Conservation (phyloP, 2,888 invertebrate genomes). For the Gari tellinella region DNA sequence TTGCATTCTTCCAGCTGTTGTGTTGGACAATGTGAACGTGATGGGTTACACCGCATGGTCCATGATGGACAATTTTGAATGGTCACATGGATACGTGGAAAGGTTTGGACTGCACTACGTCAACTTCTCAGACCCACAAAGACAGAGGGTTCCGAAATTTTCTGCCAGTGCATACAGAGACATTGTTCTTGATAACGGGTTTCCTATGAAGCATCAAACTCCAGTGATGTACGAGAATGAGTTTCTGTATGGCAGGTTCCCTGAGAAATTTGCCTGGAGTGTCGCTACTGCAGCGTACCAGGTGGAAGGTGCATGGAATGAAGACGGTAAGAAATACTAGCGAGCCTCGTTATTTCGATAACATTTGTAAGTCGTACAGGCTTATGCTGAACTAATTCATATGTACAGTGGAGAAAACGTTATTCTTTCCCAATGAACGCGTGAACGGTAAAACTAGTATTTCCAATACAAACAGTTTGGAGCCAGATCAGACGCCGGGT, state of each 20-base stretch:
- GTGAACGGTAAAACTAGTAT: too few species aligned
- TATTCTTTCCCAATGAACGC: too few species aligned
- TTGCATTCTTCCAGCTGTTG: slow-evolving; percentile 64
- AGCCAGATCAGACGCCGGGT: too few species aligned
- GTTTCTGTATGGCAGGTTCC: slow-evolving; percentile 59
- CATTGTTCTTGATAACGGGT: slow-evolving; percentile 71
- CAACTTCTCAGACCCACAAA: slow-evolving; percentile 89
- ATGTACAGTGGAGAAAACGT: too few species aligned
- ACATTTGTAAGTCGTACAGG: too few species aligned
- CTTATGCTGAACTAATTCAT: too few species aligned
- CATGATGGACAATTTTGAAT: slow-evolving; percentile 93
- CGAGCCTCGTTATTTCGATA: too few species aligned
- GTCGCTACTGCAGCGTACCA: slow-evolving; percentile 87
- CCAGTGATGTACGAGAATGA: slow-evolving; percentile 35
- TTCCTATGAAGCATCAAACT: slow-evolving; percentile 30
- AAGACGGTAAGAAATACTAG: slow-evolving; percentile 84
- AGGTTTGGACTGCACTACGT: slow-evolving; percentile 90
- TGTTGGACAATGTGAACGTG: slow-evolving; percentile 79
- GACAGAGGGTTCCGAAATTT: slow-evolving; percentile 88
- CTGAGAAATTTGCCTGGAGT: slow-evolving; percentile 75
- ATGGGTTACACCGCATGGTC: slow-evolving; percentile 91
- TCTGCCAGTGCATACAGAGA: slow-evolving; percentile 84
- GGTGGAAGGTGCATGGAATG: slow-evolving; percentile 88
- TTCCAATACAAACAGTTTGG: too few species aligned
- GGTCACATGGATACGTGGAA: slow-evolving; percentile 90